phyloP scores from a whole-genome alignment of 2,113 vertebrate genomes.

The Kryptolebias marmoratus region DNA sequence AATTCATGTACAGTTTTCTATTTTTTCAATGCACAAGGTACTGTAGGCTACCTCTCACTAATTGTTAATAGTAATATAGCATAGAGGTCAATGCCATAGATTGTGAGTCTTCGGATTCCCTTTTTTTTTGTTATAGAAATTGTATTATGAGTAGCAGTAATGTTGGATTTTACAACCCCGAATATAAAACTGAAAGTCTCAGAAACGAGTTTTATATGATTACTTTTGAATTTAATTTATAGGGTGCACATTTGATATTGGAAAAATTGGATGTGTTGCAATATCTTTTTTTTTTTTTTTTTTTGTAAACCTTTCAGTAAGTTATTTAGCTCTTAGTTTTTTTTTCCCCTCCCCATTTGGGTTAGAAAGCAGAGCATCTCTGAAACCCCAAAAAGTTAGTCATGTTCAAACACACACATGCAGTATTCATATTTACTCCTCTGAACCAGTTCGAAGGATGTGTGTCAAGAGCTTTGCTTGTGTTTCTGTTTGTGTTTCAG shows the following conservation, averaged over 20 bases:
- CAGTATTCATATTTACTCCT: slow-evolving; percentile 1
- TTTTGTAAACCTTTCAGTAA: slow-evolving; percentile 18
- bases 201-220: slow-evolving; percentile 25
- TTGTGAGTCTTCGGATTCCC: slow-evolving; percentile 45
- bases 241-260: slow-evolving; percentile 31
- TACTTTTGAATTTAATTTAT: slow-evolving; percentile 21
- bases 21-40: slow-evolving; percentile 70
- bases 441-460: slow-evolving; percentile 32
- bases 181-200: slow-evolving; percentile 12
- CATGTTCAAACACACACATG: not conserved
- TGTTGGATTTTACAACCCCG: slow-evolving; percentile 25
- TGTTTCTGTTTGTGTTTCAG: slow-evolving; percentile 39
- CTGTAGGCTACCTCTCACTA: slow-evolving; percentile 74
- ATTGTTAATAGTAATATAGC: slow-evolving; percentile 52
- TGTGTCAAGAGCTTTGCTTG: slow-evolving; percentile 39
- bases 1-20: slow-evolving; percentile 71
- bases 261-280: slow-evolving; percentile 18
- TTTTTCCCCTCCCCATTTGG: not conserved
- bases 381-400: not conserved
- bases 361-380: not conserved
- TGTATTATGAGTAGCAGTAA: slow-evolving; percentile 30
- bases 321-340: slow-evolving; percentile 33
- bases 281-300: not conserved
- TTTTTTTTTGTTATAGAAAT: slow-evolving; percentile 41
- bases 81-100: slow-evolving; percentile 47